Base-by-base conservation (phyloP, 2,888 invertebrate genomes). In the Ormia ochracea region DNA sequence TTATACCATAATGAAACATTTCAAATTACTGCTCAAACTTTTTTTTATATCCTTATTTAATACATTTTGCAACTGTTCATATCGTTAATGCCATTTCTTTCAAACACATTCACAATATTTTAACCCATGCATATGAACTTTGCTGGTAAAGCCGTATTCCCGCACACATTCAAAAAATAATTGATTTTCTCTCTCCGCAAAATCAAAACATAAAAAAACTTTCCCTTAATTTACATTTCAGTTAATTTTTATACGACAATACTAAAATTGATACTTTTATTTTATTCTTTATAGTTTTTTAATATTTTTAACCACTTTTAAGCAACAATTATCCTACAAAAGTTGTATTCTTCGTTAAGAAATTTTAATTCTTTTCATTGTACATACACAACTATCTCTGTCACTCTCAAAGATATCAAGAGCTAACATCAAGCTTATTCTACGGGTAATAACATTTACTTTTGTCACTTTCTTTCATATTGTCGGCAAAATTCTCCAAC, bases 151-250 rank as follows among this genome's bases (percentile, higher is more conserved):
- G 52, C 66, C 72, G 59, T 72, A 65, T 52, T 54, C 45, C 17
- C 38, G 61, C 66, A 33, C n/a, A 72, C 72, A 73, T 65, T 4
- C 17, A 23, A 58, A 36, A 76, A 68, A 68, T 65, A 76, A 80
- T 80, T 76, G 80, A 80, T 80, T 80, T 80, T 79, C 79, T 75
- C 80, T 80, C 72, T 76, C 72, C 76, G 79, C 68, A 75, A 50
- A 56, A 78, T 45, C 59, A 78, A 63, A 63, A 70, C 41, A 58
- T 28, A 52, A 33, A 38, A 61, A 58, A 80, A 68, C 76, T 80
- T 80, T 76, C 80, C 76, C 80, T 38, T 68, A 72, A 61, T 72
- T 76, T 58, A 36, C 23, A 28, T 45, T 19, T 38, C 36, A 58
- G 19, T 38, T 17, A 4, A 19, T 23, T 10, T 48, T 33, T 38